Conservation (phyloP, 2,888 invertebrate genomes). For the Drosophila paracracens region DNA sequence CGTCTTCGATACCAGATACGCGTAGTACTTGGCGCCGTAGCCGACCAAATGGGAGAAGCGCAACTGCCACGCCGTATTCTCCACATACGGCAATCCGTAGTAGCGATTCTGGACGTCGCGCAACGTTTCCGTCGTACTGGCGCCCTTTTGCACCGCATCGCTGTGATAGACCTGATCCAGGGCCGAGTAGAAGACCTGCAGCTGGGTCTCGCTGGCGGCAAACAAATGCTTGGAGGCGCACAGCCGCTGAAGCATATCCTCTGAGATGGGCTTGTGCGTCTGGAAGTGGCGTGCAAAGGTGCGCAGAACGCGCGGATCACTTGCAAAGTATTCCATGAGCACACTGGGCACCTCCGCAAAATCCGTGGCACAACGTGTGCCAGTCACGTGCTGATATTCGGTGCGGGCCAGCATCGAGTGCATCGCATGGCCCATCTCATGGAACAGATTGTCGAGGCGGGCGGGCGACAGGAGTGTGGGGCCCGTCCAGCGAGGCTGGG, state of each 20-base stretch:
- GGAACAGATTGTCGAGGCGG: constrained; percentile 98
- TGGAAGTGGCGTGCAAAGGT: constrained; percentile 96
- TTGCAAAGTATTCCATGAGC: constrained; percentile 98
- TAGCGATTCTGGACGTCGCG: constrained; percentile 92
- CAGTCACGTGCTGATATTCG: constrained; percentile 97
- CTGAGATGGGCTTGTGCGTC: constrained; percentile 93
- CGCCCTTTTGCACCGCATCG: constrained; percentile 79
- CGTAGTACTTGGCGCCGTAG: constrained; percentile 99
- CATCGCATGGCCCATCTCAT: constrained; percentile 99
- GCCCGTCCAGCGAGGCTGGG: constrained; percentile 90
- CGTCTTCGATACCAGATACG: constrained; percentile 97
- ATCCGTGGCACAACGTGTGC: constrained; percentile 98
- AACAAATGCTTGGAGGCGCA: constrained; percentile 95
- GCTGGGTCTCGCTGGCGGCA: constrained; percentile 94
- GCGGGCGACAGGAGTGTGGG: constrained; percentile 93
- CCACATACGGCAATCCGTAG: constrained; percentile 94
- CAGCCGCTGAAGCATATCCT: constrained; percentile 91
- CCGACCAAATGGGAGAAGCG: constrained; percentile 98
- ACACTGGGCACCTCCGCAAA: constrained; percentile 99
- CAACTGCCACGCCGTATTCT: constrained; percentile 97
- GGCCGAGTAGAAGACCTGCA: constrained; percentile 95
- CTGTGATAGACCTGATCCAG: constrained; percentile 95
- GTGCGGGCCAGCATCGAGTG: constrained; percentile 99
- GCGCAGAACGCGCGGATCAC: constrained; percentile 92
- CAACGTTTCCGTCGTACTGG: constrained; percentile 90